Percentiles rank a stretch among this genome's conserved stretches.
These are phyloP conservation scores for Lutraria rhynchaena DNA, from an alignment of 1,140 invertebrate genomes.

Conservation along the genomic window DNA sequence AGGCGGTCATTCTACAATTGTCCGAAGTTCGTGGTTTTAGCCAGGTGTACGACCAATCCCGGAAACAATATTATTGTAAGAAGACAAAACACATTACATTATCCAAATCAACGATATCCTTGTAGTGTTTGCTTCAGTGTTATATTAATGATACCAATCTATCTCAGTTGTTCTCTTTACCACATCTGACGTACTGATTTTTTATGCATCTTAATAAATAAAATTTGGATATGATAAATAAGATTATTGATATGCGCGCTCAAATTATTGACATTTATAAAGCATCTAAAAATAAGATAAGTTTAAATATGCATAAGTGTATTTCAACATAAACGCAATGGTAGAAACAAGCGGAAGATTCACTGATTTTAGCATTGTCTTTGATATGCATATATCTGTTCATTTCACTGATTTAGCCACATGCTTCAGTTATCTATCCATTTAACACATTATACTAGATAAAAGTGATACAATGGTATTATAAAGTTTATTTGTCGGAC, in stretches of 20 bases:
- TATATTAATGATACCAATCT: too few relatives aligned
- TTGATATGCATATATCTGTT: too few relatives aligned
- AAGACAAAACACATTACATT: background rate
- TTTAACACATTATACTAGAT: background rate
- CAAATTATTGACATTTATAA: background rate
- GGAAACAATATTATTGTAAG: conserved; percentile 5
- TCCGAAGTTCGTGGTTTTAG: conserved; percentile 8
- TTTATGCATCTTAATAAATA: too few relatives aligned
- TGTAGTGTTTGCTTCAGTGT: too few relatives aligned
- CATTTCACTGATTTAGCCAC: background rate
- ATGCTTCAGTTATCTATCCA: background rate
- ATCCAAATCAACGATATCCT: too few relatives aligned
- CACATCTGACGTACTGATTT: background rate
- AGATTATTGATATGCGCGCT: too few relatives aligned
- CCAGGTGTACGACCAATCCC: conserved; percentile 18
- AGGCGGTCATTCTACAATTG: background rate
- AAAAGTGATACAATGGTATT: too few relatives aligned
- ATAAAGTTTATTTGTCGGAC: background rate
- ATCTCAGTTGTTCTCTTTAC: background rate
- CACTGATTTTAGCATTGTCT: background rate
- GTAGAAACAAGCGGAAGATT: background rate
- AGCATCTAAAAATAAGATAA: too few relatives aligned
- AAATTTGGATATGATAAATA: too few relatives aligned
- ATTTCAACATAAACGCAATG: background rate
- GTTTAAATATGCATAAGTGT: too few relatives aligned